phyloP scores from a whole-genome alignment of 2,797 vertebrate genomes.

The Coendou prehensilis region DNA sequence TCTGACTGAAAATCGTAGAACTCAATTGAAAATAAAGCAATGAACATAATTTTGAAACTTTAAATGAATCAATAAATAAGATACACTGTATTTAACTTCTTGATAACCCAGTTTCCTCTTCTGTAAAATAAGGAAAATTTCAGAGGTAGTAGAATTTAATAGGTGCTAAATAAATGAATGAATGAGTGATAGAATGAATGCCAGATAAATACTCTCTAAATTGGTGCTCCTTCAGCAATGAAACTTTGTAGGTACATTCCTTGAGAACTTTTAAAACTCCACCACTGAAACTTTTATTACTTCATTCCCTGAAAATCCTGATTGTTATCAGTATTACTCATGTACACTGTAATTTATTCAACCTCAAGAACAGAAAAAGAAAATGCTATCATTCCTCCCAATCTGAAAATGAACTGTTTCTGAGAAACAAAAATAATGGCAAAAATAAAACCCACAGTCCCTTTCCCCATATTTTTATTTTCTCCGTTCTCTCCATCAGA shows the following conservation, averaged over 20 bases:
- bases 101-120: not conserved
- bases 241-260: not conserved
- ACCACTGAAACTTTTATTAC: not conserved
- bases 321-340: not conserved
- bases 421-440: not conserved
- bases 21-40: not conserved
- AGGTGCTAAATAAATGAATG: not conserved
- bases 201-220: not conserved
- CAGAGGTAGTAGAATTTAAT: not conserved
- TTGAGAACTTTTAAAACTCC: not conserved
- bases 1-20: not conserved
- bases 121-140: not conserved
- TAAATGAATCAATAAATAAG: not conserved
- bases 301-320: not conserved
- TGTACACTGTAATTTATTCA: not conserved
- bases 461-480: not conserved
- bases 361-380: not conserved
- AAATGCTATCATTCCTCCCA: not conserved
- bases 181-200: not conserved
- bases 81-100: not conserved
- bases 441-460: not conserved
- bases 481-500: not conserved
- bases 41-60: not conserved
- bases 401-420: not conserved
- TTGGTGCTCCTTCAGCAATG: not conserved